Evolutionary conservation across 53 echinoderm and acorn worm species (phyloP).

Genomic region (Holothuria scabra): DNA sequence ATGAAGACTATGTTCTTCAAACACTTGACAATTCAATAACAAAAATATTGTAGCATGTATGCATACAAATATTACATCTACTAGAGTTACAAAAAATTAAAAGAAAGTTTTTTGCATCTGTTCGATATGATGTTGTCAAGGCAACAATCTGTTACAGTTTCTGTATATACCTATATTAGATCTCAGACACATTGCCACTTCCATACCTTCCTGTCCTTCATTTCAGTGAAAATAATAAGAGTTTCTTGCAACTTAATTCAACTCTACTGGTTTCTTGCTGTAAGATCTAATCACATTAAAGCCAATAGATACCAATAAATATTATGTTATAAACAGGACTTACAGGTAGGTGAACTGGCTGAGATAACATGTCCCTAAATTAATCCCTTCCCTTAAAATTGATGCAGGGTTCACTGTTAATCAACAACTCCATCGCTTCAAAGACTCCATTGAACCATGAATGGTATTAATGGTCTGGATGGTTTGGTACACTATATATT

Average conservation of each 20-base stretch:
- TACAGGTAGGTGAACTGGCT: not conserved
- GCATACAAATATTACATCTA: too few relatives aligned
- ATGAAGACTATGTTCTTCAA: too few relatives aligned
- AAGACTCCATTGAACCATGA: too few relatives aligned
- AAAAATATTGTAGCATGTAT: too few relatives aligned
- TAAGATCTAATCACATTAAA: not conserved
- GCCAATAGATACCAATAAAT: not conserved
- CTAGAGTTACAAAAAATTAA: too few relatives aligned
- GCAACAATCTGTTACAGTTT: not conserved
- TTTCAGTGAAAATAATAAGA: not conserved
- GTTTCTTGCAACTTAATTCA: not conserved
- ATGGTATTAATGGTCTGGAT: too few relatives aligned
- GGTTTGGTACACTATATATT: too few relatives aligned
- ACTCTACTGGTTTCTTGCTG: not conserved
- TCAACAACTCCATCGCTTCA: too few relatives aligned
- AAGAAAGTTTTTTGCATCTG: too few relatives aligned
- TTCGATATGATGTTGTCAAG: too few relatives aligned
- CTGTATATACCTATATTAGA: not conserved
- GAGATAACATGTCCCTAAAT: constrained; percentile 17
- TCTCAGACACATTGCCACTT: not conserved
- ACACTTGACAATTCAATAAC: too few relatives aligned
- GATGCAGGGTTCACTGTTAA: not conserved
- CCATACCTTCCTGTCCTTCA: not conserved
- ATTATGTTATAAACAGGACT: not conserved
- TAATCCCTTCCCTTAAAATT: constrained; percentile 20